A percentile compares a stretch with the other conserved stretches of the same genome.
Conservation (phyloP, 1,140 invertebrate species). For the Philaenus spumarius region DNA sequence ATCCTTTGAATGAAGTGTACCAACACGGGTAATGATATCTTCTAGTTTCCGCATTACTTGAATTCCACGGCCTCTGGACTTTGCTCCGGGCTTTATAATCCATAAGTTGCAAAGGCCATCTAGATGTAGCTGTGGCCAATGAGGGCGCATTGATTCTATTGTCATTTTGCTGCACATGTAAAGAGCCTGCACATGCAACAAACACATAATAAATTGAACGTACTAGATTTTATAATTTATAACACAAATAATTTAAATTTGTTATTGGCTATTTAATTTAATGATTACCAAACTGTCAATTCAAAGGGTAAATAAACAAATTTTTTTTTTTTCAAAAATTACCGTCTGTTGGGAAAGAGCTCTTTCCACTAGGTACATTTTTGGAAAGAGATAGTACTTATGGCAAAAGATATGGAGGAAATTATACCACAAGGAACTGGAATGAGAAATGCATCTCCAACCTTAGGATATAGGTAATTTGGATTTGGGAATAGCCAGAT, state of each 20-base stretch:
- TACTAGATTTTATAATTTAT: neutral
- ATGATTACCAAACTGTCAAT: conserved; percentile 26
- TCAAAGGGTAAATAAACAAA: no score
- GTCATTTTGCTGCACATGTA: conserved; percentile 42
- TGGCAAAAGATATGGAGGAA: no score
- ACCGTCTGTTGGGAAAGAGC: no score
- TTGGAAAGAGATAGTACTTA: no score
- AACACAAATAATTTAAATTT: no score
- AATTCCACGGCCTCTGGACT: conserved; percentile 86
- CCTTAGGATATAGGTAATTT: no score
- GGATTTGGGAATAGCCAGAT: no score
- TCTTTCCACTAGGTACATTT: no score
- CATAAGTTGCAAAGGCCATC: conserved; percentile 85
- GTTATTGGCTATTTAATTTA: neutral
- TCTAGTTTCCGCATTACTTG: conserved; percentile 79
- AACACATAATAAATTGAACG: conserved; percentile 7
- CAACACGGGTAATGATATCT: conserved; percentile 70
- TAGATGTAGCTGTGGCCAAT: conserved; percentile 74
- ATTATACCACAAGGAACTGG: no score
- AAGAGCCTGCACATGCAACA: conserved; percentile 38
- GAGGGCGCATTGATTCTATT: conserved; percentile 50
- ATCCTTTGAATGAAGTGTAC: conserved; percentile 52
- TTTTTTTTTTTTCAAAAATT: no score
- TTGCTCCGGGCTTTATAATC: conserved; percentile 93
- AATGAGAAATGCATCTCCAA: no score